phyloP scores from a whole-genome alignment of 2,797 vertebrate species.

The Tinamus major region DNA sequence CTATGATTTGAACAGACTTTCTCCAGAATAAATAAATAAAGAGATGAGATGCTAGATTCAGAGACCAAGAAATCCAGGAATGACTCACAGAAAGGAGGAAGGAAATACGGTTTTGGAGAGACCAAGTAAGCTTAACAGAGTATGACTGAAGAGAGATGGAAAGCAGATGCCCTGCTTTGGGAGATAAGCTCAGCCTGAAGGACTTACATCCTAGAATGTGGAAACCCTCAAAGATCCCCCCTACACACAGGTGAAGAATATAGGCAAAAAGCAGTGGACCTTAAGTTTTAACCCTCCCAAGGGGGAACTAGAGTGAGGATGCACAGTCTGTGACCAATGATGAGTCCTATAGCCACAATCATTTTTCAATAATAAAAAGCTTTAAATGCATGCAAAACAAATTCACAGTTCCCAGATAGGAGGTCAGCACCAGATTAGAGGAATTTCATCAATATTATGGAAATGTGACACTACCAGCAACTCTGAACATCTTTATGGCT shows the following conservation, averaged over 20 bases:
- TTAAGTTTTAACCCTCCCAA: background rate
- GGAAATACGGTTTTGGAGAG: background rate
- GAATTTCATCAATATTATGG: background rate
- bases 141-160: background rate
- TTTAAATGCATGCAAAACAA: background rate
- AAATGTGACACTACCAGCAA: background rate
- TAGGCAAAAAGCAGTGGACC: background rate
- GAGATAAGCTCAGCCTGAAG: background rate
- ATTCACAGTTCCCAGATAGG: background rate
- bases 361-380: background rate
- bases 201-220: background rate
- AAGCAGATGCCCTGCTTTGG: background rate
- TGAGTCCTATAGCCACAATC: background rate
- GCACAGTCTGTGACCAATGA: rapidly evolving
- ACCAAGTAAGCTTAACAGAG: background rate
- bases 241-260: background rate
- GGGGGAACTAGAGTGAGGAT: rapidly evolving
- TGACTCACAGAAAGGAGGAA: background rate
- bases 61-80: background rate
- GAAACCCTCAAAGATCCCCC: background rate
- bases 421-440: too few species aligned
- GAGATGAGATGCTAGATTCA: background rate
- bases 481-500: background rate
- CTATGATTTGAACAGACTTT: background rate
- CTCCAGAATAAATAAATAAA: background rate